Evolutionary conservation across 2,797 vertebrate species (phyloP).

Genomic region (Pyrrhura leucotis): DNA sequence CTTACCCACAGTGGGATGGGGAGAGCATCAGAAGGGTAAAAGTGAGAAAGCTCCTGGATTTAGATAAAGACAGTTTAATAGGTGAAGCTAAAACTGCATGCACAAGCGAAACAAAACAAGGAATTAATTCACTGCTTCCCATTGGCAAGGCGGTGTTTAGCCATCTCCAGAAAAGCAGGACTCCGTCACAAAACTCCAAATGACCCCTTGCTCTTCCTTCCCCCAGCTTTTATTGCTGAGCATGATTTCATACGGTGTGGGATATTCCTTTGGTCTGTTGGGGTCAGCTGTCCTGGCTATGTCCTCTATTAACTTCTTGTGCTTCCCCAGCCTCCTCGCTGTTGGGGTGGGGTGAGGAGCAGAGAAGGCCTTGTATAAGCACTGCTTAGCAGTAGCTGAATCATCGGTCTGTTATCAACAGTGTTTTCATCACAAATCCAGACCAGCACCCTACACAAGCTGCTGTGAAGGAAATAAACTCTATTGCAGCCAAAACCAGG

Average conservation of each 20-base stretch:
- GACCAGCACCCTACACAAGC: not conserved
- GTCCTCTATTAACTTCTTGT: not conserved
- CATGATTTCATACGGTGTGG: rapidly evolving
- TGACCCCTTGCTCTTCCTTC: not conserved
- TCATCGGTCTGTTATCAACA: not conserved
- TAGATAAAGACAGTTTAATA: not conserved
- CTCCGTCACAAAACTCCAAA: not conserved
- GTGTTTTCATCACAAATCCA: not conserved
- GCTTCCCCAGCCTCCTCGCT: rapidly evolving
- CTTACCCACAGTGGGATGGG: not conserved
- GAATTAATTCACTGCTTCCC: not conserved
- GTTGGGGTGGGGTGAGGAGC: rapidly evolving
- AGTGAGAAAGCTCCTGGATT: not conserved
- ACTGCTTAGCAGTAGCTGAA: not conserved
- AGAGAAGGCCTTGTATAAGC: not conserved
- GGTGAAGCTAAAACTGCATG: not conserved
- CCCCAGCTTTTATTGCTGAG: not conserved
- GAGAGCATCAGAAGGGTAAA: not conserved
- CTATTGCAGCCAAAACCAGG: not conserved
- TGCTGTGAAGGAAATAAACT: not conserved
- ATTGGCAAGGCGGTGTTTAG: not conserved
- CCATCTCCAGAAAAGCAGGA: not conserved
- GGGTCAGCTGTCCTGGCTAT: not conserved
- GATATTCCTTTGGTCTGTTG: not conserved
- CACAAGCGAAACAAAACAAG: not conserved